These are phyloP conservation scores for Sphyrna mokarran DNA, from an alignment of 2,113 vertebrate genomes.

Conservation along the genomic window DNA sequence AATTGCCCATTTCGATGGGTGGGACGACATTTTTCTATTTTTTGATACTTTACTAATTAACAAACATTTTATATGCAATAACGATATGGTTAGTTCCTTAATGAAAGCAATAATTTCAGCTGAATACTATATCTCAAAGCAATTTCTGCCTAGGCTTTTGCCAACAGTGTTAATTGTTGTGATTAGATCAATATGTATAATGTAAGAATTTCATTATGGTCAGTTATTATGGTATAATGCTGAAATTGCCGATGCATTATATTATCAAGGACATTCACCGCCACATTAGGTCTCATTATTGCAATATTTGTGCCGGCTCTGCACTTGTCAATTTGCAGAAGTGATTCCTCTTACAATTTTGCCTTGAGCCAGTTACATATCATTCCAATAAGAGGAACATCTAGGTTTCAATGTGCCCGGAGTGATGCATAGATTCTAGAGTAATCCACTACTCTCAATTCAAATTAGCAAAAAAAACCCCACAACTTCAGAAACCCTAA, in stretches of 20 bases:
- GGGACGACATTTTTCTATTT: background rate
- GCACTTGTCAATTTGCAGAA: slow-evolving; percentile 54
- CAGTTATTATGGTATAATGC: background rate
- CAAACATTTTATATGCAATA: background rate
- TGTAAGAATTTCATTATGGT: background rate
- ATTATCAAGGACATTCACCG: slow-evolving; percentile 47
- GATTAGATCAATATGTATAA: background rate
- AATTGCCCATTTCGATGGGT: background rate
- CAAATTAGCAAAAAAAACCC: slow-evolving; percentile 46
- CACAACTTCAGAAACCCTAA: background rate
- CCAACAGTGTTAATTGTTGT: background rate
- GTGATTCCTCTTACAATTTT: slow-evolving; percentile 50
- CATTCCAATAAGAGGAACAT: slow-evolving; percentile 55
- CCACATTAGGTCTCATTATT: slow-evolving; percentile 55
- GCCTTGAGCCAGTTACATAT: slow-evolving; percentile 50
- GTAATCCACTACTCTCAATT: slow-evolving; percentile 41
- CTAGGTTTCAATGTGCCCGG: slow-evolving; percentile 54
- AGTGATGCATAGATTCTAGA: slow-evolving; percentile 53
- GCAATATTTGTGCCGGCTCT: slow-evolving; percentile 64
- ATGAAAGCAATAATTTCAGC: background rate
- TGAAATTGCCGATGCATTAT: background rate
- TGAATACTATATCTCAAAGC: background rate
- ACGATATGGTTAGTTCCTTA: background rate
- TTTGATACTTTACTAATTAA: background rate
- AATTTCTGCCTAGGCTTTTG: too few species aligned